phyloP scores from a whole-genome alignment of 1,140 invertebrate species.

The Tetranychus cinnabarinus region DNA sequence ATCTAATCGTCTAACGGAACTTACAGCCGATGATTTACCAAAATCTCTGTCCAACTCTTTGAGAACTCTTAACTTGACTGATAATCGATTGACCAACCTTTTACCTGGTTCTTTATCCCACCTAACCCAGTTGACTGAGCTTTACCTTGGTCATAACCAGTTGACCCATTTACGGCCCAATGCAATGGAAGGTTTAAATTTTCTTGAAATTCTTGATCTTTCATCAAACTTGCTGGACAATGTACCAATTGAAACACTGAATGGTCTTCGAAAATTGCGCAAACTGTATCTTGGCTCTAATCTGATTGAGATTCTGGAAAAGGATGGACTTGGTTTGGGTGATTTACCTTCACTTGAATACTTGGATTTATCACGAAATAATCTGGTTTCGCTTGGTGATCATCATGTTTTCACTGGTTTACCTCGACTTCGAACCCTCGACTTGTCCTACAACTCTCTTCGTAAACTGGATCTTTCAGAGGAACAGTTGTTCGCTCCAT shows the following conservation, averaged over 20 bases:
- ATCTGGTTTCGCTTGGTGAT: constrained; percentile 46
- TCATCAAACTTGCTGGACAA: constrained; percentile 58
- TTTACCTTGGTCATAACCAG: constrained; percentile 47
- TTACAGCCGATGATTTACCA: constrained; percentile 9
- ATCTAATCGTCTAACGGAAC: constrained; percentile 39
- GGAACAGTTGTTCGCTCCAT: constrained; percentile 55
- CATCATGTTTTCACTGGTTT: constrained; percentile 46
- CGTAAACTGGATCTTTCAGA: constrained; percentile 55
- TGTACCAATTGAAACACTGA: constrained; percentile 50
- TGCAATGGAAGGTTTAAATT: constrained; percentile 35
- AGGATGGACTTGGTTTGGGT: constrained; percentile 1
- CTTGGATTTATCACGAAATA: constrained; percentile 30
- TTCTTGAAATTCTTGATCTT: constrained; percentile 47
- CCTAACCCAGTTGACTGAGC: constrained; percentile 34
- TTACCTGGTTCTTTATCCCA: constrained; percentile 44
- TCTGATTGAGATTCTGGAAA: constrained; percentile 19
- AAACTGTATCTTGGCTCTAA: constrained; percentile 27
- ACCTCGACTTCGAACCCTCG: constrained; percentile 39
- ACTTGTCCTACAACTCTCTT: constrained; percentile 58
- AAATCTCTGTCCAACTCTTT: constrained; percentile 19
- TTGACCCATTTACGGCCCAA: constrained; percentile 51
- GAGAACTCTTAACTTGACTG: constrained; percentile 43
- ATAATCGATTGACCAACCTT: constrained; percentile 44
- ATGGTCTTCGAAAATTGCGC: constrained; percentile 36
- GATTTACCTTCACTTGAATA: constrained; percentile 9